These are phyloP conservation scores for Spizaetus ornatus DNA, from an alignment of 2,113 vertebrate genomes.

Conservation along the genomic window DNA sequence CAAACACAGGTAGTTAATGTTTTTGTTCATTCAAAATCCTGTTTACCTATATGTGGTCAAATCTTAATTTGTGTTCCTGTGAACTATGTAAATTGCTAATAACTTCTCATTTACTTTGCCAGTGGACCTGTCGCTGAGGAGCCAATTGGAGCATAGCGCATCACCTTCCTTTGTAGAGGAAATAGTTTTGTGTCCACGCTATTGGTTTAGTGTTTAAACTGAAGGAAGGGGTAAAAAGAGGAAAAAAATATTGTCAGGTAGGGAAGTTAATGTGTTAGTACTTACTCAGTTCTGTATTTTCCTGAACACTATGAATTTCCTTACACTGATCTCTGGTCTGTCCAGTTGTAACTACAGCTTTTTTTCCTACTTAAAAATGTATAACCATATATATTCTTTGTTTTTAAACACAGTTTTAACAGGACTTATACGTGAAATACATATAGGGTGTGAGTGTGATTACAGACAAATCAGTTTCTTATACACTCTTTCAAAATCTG, in stretches of 20 bases:
- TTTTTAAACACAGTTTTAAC: not conserved
- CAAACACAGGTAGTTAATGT: not conserved
- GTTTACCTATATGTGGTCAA: not conserved
- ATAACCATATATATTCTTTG: not conserved
- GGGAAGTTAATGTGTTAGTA: not conserved
- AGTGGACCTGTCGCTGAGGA: not conserved
- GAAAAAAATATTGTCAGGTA: not conserved
- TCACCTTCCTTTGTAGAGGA: not conserved
- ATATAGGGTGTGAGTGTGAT: not conserved
- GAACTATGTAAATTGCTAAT: not conserved
- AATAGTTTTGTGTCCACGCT: not conserved
- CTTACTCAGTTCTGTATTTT: not conserved
- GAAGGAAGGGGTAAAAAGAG: not conserved
- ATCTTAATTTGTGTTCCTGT: not conserved
- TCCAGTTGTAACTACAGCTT: not conserved
- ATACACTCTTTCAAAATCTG: not conserved
- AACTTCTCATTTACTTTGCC: not conserved
- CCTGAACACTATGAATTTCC: not conserved
- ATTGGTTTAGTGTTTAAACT: not conserved
- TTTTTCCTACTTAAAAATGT: not conserved
- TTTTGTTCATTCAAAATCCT: not conserved
- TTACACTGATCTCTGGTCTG: not conserved
- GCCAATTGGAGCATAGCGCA: fast-evolving
- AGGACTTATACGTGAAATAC: not conserved
- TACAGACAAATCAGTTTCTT: not conserved